A percentile compares a stretch with the other conserved stretches of the same genome.
phyloP scores from a whole-genome alignment of 2,888 invertebrate species.

The Antitype chi region DNA sequence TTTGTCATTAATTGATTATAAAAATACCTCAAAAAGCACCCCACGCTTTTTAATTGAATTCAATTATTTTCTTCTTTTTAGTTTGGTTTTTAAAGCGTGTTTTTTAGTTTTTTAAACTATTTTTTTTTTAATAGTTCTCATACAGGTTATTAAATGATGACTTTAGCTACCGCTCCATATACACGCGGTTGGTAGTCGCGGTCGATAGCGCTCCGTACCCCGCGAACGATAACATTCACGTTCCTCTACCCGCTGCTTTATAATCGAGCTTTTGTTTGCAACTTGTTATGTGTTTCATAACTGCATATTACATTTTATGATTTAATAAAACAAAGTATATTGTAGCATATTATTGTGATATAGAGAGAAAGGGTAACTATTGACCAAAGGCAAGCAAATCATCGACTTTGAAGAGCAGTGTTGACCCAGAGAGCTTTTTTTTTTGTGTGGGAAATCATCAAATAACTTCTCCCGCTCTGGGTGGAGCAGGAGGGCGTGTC shows the following conservation, averaged over 20 bases:
- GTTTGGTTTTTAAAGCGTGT: too few species aligned
- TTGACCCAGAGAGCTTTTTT: too few species aligned
- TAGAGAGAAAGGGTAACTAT: neutral
- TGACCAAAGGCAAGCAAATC: neutral
- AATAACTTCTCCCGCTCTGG: too few species aligned
- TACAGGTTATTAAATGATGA: neutral
- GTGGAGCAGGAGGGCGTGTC: too few species aligned
- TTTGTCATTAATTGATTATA: too few species aligned
- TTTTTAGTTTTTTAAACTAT: too few species aligned
- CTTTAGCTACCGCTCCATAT: neutral
- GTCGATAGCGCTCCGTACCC: neutral
- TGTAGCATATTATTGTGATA: neutral
- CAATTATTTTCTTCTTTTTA: too few species aligned
- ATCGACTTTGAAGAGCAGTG: too few species aligned
- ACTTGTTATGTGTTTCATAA: constrained; percentile 18
- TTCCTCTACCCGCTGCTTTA: constrained; percentile 15
- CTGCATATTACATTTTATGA: constrained; percentile 16
- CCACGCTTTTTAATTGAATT: too few species aligned
- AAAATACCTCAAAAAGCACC: too few species aligned
- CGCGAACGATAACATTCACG: constrained; percentile 10
- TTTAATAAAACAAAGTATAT: constrained; percentile 3
- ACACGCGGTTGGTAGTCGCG: neutral
- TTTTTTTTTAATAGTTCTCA: neutral
- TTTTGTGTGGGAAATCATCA: too few species aligned
- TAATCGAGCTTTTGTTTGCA: constrained; percentile 23